Base-by-base conservation (phyloP, 1,140 invertebrate genomes). In the Tetragnatha versicolor region DNA sequence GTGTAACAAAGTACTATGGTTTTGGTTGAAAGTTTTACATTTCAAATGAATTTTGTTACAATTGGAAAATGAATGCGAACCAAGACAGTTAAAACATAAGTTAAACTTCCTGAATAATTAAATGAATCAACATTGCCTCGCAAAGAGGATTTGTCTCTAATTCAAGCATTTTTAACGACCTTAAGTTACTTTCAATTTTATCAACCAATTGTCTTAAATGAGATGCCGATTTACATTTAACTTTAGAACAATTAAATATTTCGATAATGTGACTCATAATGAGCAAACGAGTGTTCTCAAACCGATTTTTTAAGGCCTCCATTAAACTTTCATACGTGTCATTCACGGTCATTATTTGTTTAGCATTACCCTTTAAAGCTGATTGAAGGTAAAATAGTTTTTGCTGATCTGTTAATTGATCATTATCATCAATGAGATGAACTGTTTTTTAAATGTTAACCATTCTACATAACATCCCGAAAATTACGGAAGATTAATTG, bases 171-270 rank as follows among this genome's bases (percentile, higher is more conserved):
- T n/a, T n/a, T n/a, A n/a, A n/a, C n/a, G 53, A 58, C 31, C 14
- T 7, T 29, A 58, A 58, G 31, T 58, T 58, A 29, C 25, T 58
- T 58, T 58, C 53, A 20, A 58, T 58, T 58, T 58, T 58, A 29
- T 58, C 14, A 29, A 58, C 22, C 14, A n/a, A n/a, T n/a, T n/a
- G n/a, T n/a, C n/a, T n/a, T n/a, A n/a, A n/a, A n/a, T n/a, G n/a
- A n/a, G n/a, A 25, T 58, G 7, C 20, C 10, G 53, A 58, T 58
- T 12, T 29, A 58, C 6, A 58, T 58, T 58, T 58, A 6, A 58
- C 53, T 58, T 58, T 58, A 58, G 53, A 58, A 29, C 20, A 58
- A 58, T 58, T 58, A 58, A 58, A 58, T 58, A 58, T 12, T 58
- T 58, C 53, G 31, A 7, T 29, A 27, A 58, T 58, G n/a, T 58